Conservation (phyloP, 37 sponge, comb jelly and placozoan species). For the Tethya wilhelma region DNA sequence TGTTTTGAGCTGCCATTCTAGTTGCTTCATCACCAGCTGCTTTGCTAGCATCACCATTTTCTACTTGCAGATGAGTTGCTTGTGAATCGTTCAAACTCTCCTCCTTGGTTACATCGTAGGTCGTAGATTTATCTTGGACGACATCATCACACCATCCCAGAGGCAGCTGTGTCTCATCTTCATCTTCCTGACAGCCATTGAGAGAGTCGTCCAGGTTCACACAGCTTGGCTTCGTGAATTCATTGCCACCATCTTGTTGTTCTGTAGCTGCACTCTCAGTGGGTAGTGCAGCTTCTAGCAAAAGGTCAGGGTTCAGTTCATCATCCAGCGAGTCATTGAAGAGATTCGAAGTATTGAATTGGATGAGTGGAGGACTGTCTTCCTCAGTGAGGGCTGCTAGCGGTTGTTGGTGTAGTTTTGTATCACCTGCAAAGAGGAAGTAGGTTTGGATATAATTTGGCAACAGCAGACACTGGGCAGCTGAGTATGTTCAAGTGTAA, state of each 20-base stretch:
- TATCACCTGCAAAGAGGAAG: too few relatives aligned
- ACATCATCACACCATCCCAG: not conserved
- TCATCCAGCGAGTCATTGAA: conserved; percentile 29
- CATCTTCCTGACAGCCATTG: not conserved
- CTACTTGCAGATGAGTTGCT: too few relatives aligned
- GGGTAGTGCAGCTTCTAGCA: not conserved
- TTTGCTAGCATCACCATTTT: not conserved
- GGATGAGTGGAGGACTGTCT: too few relatives aligned
- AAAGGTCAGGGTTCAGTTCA: not conserved
- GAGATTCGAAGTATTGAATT: too few relatives aligned
- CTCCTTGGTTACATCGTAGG: not conserved
- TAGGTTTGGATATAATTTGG: too few relatives aligned
- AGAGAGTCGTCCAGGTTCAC: conserved; percentile 18
- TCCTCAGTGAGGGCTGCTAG: too few relatives aligned
- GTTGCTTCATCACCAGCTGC: not conserved
- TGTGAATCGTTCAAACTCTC: not conserved
- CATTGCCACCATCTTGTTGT: not conserved
- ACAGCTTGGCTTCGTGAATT: too few relatives aligned
- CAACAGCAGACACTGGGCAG: too few relatives aligned
- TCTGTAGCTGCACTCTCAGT: not conserved
- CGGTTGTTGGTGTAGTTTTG: too few relatives aligned
- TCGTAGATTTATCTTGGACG: not conserved
- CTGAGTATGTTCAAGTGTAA: too few relatives aligned
- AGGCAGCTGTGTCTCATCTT: conserved; percentile 16
- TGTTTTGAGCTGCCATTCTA: too few relatives aligned